Conservation (phyloP, 2,113 vertebrate genomes). For the Nerophis ophidion region DNA sequence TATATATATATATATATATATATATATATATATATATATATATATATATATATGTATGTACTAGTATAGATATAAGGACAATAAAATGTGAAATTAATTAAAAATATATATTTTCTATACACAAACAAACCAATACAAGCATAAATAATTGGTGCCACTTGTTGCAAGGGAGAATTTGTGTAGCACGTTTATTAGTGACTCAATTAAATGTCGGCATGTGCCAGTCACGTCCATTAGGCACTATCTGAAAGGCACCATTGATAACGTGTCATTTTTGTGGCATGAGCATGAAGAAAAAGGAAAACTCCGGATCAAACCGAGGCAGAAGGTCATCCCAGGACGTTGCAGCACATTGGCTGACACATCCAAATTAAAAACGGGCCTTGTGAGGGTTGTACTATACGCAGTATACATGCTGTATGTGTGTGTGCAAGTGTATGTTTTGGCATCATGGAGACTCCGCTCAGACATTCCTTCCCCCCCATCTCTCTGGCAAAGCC, state of each 20-base stretch:
- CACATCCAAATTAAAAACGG: constrained; percentile 17
- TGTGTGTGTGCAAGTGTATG: constrained; percentile 17
- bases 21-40: no score
- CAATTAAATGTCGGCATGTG: no score
- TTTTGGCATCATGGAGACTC: constrained; percentile 31
- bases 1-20: no score
- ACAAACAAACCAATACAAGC: no score
- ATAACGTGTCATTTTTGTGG: constrained; percentile 23
- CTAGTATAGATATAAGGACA: no score
- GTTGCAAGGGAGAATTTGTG: no score
- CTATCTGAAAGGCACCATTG: background rate
- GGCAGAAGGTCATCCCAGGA: constrained; percentile 41
- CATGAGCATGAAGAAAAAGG: constrained; percentile 32
- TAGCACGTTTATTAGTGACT: no score
- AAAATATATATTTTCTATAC: no score
- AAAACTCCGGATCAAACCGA: constrained; percentile 38
- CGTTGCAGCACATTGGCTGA: constrained; percentile 27
- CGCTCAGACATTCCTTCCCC: constrained; percentile 38
- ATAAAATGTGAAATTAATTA: no score
- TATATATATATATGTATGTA: no score
- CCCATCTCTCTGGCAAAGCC: constrained; percentile 47
- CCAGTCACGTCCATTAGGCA: no score
- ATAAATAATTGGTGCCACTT: no score
- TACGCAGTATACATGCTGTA: constrained; percentile 18
- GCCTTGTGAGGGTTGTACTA: constrained; percentile 16